Conservation (phyloP, 1,140 invertebrate genomes). For the Portunus trituberculatus region DNA sequence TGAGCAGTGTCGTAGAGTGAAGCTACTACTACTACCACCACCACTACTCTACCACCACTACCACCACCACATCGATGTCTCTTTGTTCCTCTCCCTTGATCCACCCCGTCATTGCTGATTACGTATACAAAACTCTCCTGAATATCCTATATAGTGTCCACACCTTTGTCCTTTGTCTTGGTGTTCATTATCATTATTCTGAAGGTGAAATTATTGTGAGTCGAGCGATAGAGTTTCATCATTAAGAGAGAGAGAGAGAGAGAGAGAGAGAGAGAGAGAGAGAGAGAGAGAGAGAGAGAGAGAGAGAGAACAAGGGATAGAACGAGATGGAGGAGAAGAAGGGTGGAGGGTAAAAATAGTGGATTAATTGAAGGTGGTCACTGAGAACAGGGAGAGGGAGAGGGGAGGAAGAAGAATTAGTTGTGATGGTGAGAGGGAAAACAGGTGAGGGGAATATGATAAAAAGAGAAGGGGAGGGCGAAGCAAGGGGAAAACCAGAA, state of each 20-base stretch:
- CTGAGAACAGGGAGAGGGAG: not conserved
- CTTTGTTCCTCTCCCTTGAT: no score
- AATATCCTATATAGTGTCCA: no score
- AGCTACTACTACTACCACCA: no score
- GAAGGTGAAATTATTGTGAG: no score
- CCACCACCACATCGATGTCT: no score
- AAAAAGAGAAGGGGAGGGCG: slow-evolving; percentile 10
- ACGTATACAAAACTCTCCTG: no score
- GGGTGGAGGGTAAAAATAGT: slow-evolving; percentile 12
- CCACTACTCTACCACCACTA: no score
- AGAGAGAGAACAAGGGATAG: slow-evolving; percentile 5
- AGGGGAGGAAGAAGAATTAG: slow-evolving; percentile 1
- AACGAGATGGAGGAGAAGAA: slow-evolving; percentile 21
- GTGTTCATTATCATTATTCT: no score
- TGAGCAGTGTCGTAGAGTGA: no score
- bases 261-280: slow-evolving; percentile 18
- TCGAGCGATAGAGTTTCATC: no score
- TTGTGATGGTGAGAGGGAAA: slow-evolving; percentile 21
- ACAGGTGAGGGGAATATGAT: slow-evolving; percentile 21
- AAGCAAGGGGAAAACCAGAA: slow-evolving; percentile 2
- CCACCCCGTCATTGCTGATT: no score
- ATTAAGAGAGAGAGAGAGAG: not conserved
- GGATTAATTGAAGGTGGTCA: slow-evolving; percentile 22
- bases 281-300: slow-evolving; percentile 20
- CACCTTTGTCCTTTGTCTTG: no score